phyloP scores from a whole-genome alignment of 2,797 vertebrate genomes.

The Discoglossus pictus region DNA sequence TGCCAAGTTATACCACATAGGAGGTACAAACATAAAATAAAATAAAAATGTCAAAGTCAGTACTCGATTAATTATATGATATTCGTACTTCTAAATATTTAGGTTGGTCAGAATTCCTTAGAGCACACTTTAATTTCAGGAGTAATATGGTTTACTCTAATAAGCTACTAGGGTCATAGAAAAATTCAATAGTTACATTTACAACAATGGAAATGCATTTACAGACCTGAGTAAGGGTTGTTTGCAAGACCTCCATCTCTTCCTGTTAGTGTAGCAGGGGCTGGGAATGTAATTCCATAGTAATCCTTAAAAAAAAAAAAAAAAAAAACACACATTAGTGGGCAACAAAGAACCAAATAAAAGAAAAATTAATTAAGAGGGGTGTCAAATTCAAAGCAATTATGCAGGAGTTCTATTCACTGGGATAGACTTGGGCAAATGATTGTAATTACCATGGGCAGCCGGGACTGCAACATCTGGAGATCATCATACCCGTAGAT shows the following conservation, averaged over 20 bases:
- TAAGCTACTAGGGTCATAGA: too few species aligned
- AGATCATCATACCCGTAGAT: conserved; percentile 97
- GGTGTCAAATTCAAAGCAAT: too few species aligned
- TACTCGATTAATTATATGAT: too few species aligned
- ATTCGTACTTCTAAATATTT: too few species aligned
- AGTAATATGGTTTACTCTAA: too few species aligned
- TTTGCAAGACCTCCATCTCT: conserved; percentile 89
- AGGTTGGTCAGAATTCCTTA: too few species aligned
- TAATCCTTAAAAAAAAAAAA: conserved; percentile 80
- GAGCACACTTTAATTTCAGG: too few species aligned
- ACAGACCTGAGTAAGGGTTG: conserved; percentile 92
- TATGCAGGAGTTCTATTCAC: too few species aligned
- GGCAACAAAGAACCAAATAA: not conserved
- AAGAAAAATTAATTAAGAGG: not conserved
- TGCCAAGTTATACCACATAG: too few species aligned
- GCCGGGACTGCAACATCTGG: conserved; percentile 91
- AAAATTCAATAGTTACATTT: too few species aligned
- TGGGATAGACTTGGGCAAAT: not conserved
- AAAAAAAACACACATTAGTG: conserved; percentile 6
- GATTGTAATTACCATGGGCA: conserved; percentile 84
- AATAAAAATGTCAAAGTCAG: too few species aligned
- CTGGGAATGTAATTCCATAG: conserved; percentile 96
- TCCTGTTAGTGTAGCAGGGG: conserved; percentile 85
- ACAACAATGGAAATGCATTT: not conserved
- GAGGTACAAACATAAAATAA: too few species aligned